These are phyloP conservation scores for Caenorhabditis remanei DNA, from an alignment of 1,140 invertebrate genomes.

Conservation along the genomic window DNA sequence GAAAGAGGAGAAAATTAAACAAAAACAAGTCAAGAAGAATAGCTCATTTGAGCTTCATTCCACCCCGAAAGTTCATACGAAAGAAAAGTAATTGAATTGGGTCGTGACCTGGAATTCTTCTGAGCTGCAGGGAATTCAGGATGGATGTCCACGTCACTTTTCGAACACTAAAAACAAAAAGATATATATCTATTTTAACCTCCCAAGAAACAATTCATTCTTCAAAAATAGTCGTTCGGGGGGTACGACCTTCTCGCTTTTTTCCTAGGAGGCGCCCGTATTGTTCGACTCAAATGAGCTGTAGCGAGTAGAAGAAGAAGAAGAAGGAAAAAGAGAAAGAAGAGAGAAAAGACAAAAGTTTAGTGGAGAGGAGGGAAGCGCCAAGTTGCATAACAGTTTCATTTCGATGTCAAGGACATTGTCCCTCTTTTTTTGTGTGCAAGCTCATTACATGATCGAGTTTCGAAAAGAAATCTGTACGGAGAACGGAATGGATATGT, in stretches of 20 bases:
- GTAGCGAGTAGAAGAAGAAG: background rate
- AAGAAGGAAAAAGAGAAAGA: background rate
- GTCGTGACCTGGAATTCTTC: no score
- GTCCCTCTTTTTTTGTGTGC: constrained; percentile 27
- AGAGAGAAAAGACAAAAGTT: constrained; percentile 22
- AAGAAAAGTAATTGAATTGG: no score
- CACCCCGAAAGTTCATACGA: no score
- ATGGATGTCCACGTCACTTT: no score
- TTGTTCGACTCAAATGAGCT: constrained; percentile 46
- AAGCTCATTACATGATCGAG: constrained; percentile 55
- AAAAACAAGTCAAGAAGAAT: no score
- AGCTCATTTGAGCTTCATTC: no score
- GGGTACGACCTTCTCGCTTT: constrained; percentile 14
- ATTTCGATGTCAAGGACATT: constrained; percentile 39
- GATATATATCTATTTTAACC: no score
- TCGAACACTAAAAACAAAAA: no score
- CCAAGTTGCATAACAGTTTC: constrained; percentile 56
- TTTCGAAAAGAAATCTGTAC: constrained; percentile 15
- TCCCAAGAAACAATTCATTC: no score
- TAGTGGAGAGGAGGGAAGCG: background rate
- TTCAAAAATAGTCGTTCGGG: no score
- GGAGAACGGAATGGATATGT: background rate
- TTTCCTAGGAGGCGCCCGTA: background rate
- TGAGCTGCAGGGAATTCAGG: no score
- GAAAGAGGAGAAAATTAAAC: no score